phyloP scores from a whole-genome alignment of 2,113 vertebrate genomes.

The Procapra przewalskii region DNA sequence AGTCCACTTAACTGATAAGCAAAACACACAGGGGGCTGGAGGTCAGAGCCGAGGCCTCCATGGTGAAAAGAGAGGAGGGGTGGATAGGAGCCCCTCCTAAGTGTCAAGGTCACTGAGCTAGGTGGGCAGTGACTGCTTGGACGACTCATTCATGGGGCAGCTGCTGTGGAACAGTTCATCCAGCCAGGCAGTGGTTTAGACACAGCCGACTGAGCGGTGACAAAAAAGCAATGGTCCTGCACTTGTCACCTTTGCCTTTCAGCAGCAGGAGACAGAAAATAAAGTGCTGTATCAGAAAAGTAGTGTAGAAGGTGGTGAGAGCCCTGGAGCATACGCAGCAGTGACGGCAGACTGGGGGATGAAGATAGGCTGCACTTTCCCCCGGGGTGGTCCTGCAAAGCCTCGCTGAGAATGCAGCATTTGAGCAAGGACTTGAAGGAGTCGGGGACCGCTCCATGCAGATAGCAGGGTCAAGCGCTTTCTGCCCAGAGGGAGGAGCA shows the following conservation, averaged over 20 bases:
- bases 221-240: too few species aligned
- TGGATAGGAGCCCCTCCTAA: not conserved
- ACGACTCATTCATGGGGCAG: not conserved
- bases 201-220: not conserved
- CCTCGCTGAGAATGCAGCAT: not conserved
- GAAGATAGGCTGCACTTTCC: not conserved
- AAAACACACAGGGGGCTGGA: not conserved
- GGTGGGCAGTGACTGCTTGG: accelerated
- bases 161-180: not conserved
- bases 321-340: too few species aligned
- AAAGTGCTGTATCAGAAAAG: not conserved
- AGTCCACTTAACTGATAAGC: not conserved
- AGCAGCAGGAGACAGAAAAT: not conserved
- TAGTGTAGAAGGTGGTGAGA: not conserved
- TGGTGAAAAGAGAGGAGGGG: not conserved
- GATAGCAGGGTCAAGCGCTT: not conserved
- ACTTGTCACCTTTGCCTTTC: not conserved
- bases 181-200: not conserved
- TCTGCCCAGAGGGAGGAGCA: not conserved
- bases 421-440: not conserved
- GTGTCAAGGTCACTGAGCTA: not conserved
- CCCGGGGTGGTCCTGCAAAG: not conserved
- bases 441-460: accelerated
- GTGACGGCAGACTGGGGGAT: accelerated
- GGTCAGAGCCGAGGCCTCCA: not conserved